Evolutionary conservation across 92 coral and sea anemone genomes (phyloP), one percentile per base, ranked within the genome.

Genomic region (Palythoa heliodiscus): DNA sequence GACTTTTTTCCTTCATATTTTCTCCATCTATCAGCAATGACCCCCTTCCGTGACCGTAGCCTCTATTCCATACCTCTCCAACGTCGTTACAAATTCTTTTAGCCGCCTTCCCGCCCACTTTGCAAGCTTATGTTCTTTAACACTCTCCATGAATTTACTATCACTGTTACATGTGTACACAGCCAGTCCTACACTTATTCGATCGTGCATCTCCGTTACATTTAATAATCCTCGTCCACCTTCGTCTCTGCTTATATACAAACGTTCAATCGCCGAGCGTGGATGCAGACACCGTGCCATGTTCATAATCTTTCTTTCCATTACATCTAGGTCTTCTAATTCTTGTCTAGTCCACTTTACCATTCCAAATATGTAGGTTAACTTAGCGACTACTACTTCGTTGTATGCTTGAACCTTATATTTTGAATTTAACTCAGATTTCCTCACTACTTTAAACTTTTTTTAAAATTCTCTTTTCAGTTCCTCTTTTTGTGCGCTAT

Each of bases 291-390:
- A n/a, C 48, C 43, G 74, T 70, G 74, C 73, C 73, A 70, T 70
- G 73, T 70, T 70, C 73, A 70, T 70, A 70, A 70, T 70, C 73
- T 70, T 70, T 70, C 73, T 70, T 70, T 40, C 73, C 40, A 70
- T 70, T 70, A 70, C 73, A 70, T 70, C 74, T 70, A 70, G 74
- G 74, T 70, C 74, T 70, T 70, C 74, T 70, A 23, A 13, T 70
- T 70, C 73, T 70, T 70, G 73, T 54, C 60, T 54, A 15, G 60
- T 54, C 60, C 60, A 54, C 60, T n/a, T n/a, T n/a, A n/a, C n/a
- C n/a, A n/a, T n/a, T n/a, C n/a, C n/a, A n/a, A n/a, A n/a, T n/a
- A n/a, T 70, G 15, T 70, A 20, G 11, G 61, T 55, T 55, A 55
- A 55, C 61, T 55, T 3, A 11, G 61, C 61, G 3, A 55, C 61